Evolutionary conservation across 2,113 vertebrate species (phyloP).

Genomic region (Sturnus vulgaris): DNA sequence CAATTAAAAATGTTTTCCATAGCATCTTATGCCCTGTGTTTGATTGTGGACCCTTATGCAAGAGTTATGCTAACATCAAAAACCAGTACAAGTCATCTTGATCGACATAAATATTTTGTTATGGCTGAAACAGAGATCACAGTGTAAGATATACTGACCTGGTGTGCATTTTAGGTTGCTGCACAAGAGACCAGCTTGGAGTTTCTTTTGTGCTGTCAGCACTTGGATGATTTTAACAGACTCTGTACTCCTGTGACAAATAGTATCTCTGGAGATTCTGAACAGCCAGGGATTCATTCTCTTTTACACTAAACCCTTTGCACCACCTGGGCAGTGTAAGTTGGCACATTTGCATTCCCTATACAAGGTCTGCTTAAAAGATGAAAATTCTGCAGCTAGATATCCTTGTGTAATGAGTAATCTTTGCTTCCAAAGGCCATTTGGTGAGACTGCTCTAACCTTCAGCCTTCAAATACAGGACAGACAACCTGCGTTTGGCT

Average conservation of each 20-base stretch:
- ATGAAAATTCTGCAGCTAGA: neutral
- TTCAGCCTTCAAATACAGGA: neutral
- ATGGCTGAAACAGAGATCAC: neutral
- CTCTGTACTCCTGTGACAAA: neutral
- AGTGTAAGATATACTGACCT: neutral
- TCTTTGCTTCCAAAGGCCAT: slow-evolving; percentile 18
- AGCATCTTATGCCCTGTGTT: neutral
- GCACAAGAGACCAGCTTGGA: neutral
- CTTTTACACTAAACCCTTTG: neutral
- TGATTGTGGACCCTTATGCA: neutral
- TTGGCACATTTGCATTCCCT: neutral
- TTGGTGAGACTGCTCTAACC: neutral
- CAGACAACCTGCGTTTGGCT: neutral
- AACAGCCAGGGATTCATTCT: neutral
- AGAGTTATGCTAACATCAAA: neutral
- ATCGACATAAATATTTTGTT: neutral
- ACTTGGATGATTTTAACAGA: neutral
- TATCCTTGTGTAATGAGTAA: slow-evolving; percentile 29
- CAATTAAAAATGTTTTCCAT: neutral
- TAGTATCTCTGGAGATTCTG: neutral
- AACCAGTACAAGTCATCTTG: neutral
- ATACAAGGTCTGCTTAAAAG: neutral
- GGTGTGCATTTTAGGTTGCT: neutral
- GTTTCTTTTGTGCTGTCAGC: neutral
- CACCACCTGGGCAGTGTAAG: neutral